Base-by-base conservation (phyloP, 2,888 invertebrate genomes). In the Microctonus brassicae region DNA sequence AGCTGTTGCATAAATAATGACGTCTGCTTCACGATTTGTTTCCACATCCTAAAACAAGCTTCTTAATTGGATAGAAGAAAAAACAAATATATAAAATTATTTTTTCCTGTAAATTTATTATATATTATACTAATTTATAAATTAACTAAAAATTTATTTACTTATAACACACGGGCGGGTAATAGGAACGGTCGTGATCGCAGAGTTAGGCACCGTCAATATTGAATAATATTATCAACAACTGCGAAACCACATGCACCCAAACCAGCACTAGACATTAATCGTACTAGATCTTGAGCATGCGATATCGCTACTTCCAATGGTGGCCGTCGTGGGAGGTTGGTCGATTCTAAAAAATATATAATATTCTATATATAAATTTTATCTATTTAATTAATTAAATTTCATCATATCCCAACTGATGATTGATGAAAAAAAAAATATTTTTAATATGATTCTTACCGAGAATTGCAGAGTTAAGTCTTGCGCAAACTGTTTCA, bases 381-480 rank as follows among this genome's bases (percentile, higher is more conserved):
- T 53, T 24, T 11, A 3, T 5, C 10, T 5, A 53, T 11, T 53
- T 36, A 26, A 58, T 29, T 2, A 22, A 11, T 20, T 4, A 13
- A 11, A n/a, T 17, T 29, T 39, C 4, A 36, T 55, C 17, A 13
- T 2, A 13, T 26, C 24, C 13, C 6, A 26, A 13, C 39, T 42
- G 11, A 29, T 20, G n/a, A 61, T 36, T 36, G 47, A 3, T n/a
- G n/a, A 33, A 58, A 55, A 20, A 60, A 61, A 34, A 64, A 70
- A 4, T 17, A 20, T n/a, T n/a, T n/a, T n/a, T n/a, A n/a, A n/a
- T n/a, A 39, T 5, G 7, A 29, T 29, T 82, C 88, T 88, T 87
- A 97, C 98, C 97, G 89, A 98, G 91, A 89, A 99, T 98, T 88
- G 98, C 98, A 83, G 98, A 97, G 90, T 99, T 99, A 83, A 99